Base-by-base conservation (phyloP, 2,113 vertebrate genomes). In the Tor tambroides region DNA sequence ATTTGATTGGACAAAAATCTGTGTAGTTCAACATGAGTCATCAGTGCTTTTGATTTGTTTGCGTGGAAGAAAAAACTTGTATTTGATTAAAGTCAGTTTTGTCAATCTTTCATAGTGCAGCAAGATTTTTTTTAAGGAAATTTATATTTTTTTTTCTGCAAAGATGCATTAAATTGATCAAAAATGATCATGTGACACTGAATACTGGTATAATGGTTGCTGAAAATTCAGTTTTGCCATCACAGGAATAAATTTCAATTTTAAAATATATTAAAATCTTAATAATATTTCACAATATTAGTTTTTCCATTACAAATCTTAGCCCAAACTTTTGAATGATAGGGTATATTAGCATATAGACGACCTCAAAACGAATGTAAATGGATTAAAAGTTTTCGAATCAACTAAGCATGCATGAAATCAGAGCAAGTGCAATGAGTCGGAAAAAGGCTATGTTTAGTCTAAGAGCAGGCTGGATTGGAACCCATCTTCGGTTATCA, bases 401-500 rank as follows among this genome's bases (percentile, higher is more conserved):
- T 76, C n/a, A 28, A n/a, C 21, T 26, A 76, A 76, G 72, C 72
- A 49, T 76, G 41, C 23, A 46, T 46, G 21, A 46, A 46, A 49
- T 46, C 12, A 15, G 26, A 30, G 43, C 43, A 46, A 46, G 21
- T 2, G 35, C 21, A 54, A 32, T 30, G 51, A 59, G 51, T 80
- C 3, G 6, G 12, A 54, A 28, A 67, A 67, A 28, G 59, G 14
- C 56, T 17, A 63, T 81, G 38, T 82, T 67, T 82, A 46, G 61
- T 67, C 38, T 67, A 12, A 59, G 43, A 4, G 14, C 49, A 51
- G 43, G 26, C 2, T 65, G 21, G 12, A 63, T 61, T 41, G 14
- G 4, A 65, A 17, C 59, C 54, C 21, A 67, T 82, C 61, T 67
- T 67, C 15, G 11, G 85, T 59, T 86, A 49, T 74, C 75, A 59